Percentiles rank a stretch among this genome's conserved stretches.
Conservation (phyloP, 2,113 vertebrate species). For the Oncorhynchus tshawytscha region DNA sequence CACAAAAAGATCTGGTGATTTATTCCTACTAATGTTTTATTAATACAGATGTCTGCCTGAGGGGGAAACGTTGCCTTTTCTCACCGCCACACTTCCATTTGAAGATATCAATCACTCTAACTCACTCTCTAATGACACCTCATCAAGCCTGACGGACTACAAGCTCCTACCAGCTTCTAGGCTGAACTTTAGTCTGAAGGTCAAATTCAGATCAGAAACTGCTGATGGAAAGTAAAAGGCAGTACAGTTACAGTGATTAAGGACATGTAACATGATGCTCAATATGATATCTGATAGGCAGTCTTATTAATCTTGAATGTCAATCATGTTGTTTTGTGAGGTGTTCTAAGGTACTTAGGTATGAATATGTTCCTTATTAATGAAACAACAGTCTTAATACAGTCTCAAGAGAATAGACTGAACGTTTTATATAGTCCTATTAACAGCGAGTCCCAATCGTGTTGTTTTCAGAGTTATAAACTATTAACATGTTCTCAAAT, state of each 20-base stretch:
- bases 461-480: too few relatives aligned
- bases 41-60: slow-evolving; percentile 62
- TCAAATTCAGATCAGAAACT: background rate
- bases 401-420: too few relatives aligned
- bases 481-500: too few relatives aligned
- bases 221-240: background rate
- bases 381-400: too few relatives aligned
- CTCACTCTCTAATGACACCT: slow-evolving; percentile 58
- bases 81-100: slow-evolving; percentile 46
- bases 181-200: background rate
- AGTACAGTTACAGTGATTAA: background rate
- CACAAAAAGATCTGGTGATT: slow-evolving; percentile 42
- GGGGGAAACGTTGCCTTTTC: slow-evolving; percentile 62
- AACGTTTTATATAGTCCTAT: too few relatives aligned
- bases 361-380: background rate
- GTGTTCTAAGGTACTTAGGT: background rate
- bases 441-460: too few relatives aligned
- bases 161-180: slow-evolving; percentile 3
- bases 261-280: background rate
- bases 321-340: background rate
- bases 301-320: background rate
- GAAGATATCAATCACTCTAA: slow-evolving; percentile 60
- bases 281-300: background rate
- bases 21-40: slow-evolving; percentile 72
- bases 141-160: slow-evolving; percentile 43